A percentile compares a stretch with the other conserved stretches of the same genome.
Evolutionary conservation across 2,888 invertebrate species (phyloP).

Genomic region (Drosophila setosimentum): DNA sequence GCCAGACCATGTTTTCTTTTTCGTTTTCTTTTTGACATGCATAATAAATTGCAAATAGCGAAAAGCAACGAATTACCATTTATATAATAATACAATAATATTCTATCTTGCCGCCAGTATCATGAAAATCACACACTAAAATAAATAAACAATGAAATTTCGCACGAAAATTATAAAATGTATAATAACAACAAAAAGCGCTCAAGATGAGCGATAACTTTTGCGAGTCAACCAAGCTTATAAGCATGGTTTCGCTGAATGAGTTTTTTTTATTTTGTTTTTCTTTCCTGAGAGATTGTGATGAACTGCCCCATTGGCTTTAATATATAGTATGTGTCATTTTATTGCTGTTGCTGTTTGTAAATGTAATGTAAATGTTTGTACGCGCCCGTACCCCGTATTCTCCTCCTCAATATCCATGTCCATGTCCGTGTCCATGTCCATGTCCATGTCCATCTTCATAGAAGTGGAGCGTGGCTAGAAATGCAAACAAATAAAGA

Average conservation of each 20-base stretch:
- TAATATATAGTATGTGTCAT: constrained; percentile 29
- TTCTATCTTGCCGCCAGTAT: not conserved
- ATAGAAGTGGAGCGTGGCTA: constrained; percentile 53
- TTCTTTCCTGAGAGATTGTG: constrained; percentile 5
- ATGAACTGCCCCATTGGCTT: constrained; percentile 25
- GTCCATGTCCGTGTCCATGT: constrained; percentile 7
- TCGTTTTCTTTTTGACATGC: not conserved
- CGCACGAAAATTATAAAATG: constrained; percentile 6
- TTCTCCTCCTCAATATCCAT: not conserved
- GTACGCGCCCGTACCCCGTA: constrained; percentile 12
- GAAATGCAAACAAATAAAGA: constrained; percentile 66
- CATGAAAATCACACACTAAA: constrained; percentile 3
- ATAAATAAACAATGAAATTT: constrained; percentile 6
- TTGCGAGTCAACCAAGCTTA: not conserved
- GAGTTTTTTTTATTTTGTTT: constrained; percentile 3
- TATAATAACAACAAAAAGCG: constrained; percentile 8
- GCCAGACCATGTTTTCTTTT: constrained; percentile 14
- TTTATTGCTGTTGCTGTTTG: constrained; percentile 36
- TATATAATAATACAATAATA: constrained; percentile 6
- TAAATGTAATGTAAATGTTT: constrained; percentile 37
- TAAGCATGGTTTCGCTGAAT: constrained; percentile 16
- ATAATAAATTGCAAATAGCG: constrained; percentile 10
- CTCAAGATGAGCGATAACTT: constrained; percentile 11
- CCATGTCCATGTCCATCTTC: constrained; percentile 20
- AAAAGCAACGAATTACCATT: not conserved